Conservation (phyloP, 2,888 invertebrate species). For the Cheilosia soror region DNA sequence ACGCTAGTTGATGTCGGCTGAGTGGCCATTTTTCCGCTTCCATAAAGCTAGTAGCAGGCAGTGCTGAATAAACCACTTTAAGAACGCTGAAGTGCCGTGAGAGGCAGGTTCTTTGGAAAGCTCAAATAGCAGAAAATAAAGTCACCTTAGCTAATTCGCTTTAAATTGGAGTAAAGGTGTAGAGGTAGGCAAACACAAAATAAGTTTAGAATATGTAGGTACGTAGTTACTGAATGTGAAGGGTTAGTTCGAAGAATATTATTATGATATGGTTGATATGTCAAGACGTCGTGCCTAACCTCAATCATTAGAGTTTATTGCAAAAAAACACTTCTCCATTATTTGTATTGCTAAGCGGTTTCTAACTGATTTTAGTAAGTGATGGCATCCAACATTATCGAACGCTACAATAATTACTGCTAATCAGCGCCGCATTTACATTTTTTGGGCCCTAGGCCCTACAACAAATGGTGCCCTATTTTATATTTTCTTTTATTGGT, state of each 20-base stretch:
- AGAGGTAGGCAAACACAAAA: background rate
- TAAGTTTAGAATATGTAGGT: background rate
- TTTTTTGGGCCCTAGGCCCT: too few relatives aligned
- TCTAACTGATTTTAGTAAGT: too few relatives aligned
- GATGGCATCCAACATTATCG: too few relatives aligned
- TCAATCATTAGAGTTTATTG: too few relatives aligned
- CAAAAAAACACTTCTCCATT: too few relatives aligned
- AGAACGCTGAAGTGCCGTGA: conserved; percentile 20
- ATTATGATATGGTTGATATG: too few relatives aligned
- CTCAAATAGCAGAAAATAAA: background rate
- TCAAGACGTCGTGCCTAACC: too few relatives aligned
- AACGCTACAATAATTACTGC: too few relatives aligned
- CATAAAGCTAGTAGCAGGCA: conserved; percentile 8
- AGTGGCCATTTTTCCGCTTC: conserved; percentile 55
- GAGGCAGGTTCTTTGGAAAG: conserved; percentile 9
- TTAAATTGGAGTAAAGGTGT: background rate
- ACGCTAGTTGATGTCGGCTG: conserved; percentile 36
- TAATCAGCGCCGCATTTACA: too few relatives aligned
- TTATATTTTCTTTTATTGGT: too few relatives aligned
- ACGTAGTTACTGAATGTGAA: background rate
- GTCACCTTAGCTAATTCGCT: background rate
- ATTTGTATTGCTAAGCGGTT: too few relatives aligned
- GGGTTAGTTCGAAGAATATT: background rate
- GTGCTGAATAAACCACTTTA: conserved; percentile 26
- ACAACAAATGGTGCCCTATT: too few relatives aligned